Percentiles rank a stretch among this genome's conserved stretches.
Conservation (phyloP, 2,113 vertebrate genomes). For the Meleagris gallopavo region DNA sequence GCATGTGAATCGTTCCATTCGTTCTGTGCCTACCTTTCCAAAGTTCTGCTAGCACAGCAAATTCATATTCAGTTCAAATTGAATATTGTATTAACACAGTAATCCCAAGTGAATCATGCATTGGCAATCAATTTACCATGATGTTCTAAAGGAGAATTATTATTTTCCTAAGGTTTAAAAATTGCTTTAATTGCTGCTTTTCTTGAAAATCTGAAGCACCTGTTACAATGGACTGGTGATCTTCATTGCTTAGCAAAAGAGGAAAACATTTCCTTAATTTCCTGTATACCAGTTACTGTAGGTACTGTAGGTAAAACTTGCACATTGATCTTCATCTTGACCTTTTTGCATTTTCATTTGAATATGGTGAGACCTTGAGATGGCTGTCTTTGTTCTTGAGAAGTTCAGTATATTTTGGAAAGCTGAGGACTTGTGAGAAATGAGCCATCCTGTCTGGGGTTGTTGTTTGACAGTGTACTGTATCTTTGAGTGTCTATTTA, state of each 20-base stretch:
- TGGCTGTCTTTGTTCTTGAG: neutral
- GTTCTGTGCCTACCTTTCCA: neutral
- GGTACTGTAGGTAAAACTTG: neutral
- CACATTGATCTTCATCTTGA: neutral
- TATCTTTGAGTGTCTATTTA: neutral
- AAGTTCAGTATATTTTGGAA: neutral
- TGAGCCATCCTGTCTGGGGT: neutral
- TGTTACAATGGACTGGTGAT: neutral
- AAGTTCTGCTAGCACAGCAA: neutral
- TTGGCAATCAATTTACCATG: neutral
- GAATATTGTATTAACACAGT: neutral
- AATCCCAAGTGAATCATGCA: neutral
- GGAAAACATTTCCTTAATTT: neutral
- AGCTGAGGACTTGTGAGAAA: neutral
- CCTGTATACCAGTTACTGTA: neutral
- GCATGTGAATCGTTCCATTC: neutral
- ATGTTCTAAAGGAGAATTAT: neutral
- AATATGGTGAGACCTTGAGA: fast-evolving
- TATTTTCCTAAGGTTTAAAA: neutral
- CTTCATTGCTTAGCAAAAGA: neutral
- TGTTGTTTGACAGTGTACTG: neutral
- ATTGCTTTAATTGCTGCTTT: neutral
- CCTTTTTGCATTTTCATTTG: neutral
- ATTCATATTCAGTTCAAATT: neutral
- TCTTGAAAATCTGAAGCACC: neutral